Base-by-base conservation (phyloP, 2,113 vertebrate species). In the Ochotona curzoniae region DNA sequence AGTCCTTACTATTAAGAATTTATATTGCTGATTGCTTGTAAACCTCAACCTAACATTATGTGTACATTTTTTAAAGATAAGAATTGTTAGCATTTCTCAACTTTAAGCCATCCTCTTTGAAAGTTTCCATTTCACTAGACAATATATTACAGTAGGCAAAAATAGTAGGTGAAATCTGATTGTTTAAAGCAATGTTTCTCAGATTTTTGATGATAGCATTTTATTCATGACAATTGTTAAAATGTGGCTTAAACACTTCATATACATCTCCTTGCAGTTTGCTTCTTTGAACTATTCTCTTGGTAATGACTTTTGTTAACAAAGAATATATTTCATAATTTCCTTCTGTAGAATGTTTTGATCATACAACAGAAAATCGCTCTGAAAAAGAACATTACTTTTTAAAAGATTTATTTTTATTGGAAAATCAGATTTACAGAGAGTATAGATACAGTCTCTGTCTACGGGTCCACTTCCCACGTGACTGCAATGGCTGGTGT, bases 1-100 rank as follows among this genome's bases (percentile, higher is more conserved):
- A 84, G n/a, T 79, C 38, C 17, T 87, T 67, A 11, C 64, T 90
- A 20, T 81, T 71, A 91, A 82, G 74, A 79, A 71, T 71, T 66
- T 90, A 87, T 83, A 60, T 64, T 79, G 38, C 17, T 92, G 28
- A 57, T 81, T 89, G 30, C 76, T 88, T 79, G 32, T 76, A 74
- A 78, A 28, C 12, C 3, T 66, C 4, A 63, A 38, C 11, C 47
- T 83, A 57, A 57, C 26, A 89, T 86, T 2, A 32, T 91, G 18
- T 75, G 61, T 83, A 54, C 5, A 63, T 81, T 83, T 88, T 15
- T 78, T 54, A n/a, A 57, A 17, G 47, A 57, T 76, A 30, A 71
- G 86, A 13, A 5, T 5, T 63, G 10, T 70, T 32, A 70, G 4
- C 8, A n/a, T 88, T 90, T n/a, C n/a, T n/a, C n/a, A n/a, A n/a